Evolutionary conservation across 2,888 invertebrate genomes (phyloP).

Genomic region (Caradrina clavipalpis): DNA sequence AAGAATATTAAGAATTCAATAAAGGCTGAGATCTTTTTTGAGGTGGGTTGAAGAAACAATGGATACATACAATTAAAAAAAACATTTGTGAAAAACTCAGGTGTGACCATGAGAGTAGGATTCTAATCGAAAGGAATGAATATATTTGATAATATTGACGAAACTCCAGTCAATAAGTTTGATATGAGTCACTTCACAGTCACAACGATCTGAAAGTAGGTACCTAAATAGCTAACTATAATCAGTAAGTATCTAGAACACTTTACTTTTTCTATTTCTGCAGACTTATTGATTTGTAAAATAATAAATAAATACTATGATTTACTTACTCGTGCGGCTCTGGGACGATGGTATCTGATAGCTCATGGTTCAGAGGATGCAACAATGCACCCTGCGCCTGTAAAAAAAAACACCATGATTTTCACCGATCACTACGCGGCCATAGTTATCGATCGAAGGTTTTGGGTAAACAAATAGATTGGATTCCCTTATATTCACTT

Average conservation of each 20-base stretch:
- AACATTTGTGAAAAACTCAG: slow-evolving; percentile 12
- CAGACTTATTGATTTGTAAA: slow-evolving; percentile 20
- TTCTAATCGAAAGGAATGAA: slow-evolving; percentile 4
- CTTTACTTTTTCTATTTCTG: slow-evolving; percentile 23
- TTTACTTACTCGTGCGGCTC: slow-evolving; percentile 95
- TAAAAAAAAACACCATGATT: slow-evolving; percentile 76
- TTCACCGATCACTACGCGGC: slow-evolving; percentile 71
- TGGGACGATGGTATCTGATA: slow-evolving; percentile 95
- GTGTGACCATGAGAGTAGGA: background rate
- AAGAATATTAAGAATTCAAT: background rate
- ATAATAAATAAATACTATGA: background rate
- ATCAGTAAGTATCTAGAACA: slow-evolving; percentile 49
- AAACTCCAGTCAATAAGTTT: slow-evolving; percentile 65
- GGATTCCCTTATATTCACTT: slow-evolving; percentile 57
- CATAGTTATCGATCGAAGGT: slow-evolving; percentile 74
- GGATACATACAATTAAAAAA: slow-evolving; percentile 2
- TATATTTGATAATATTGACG: slow-evolving; percentile 26
- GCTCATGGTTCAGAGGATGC: slow-evolving; percentile 95
- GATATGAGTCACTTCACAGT: slow-evolving; percentile 75
- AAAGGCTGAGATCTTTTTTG: background rate
- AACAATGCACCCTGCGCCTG: slow-evolving; percentile 92
- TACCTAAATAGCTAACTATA: slow-evolving; percentile 39
- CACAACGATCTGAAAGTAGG: slow-evolving; percentile 50
- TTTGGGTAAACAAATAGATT: slow-evolving; percentile 49
- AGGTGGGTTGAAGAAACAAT: slow-evolving; percentile 7